Evolutionary conservation across 2,113 vertebrate genomes (phyloP).

Genomic region (Pelecanus crispus): DNA sequence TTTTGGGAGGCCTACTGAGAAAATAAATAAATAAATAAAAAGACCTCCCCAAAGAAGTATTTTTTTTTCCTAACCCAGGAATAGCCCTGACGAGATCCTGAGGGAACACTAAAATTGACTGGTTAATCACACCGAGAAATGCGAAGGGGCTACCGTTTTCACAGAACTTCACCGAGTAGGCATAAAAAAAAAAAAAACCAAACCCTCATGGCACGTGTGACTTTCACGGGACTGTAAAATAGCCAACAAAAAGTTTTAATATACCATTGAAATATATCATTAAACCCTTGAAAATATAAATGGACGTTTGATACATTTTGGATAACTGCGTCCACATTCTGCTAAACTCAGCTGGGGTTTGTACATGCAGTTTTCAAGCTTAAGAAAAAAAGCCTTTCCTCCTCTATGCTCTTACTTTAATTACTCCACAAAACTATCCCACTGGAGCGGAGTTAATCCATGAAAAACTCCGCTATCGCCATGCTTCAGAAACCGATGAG

Average conservation of each 20-base stretch:
- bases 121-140: background rate
- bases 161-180: background rate
- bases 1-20: too few species aligned
- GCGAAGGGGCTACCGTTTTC: background rate
- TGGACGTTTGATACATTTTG: background rate
- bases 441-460: background rate
- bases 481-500: background rate
- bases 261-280: background rate
- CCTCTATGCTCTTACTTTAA: too few species aligned
- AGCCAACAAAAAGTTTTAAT: background rate
- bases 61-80: background rate
- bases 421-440: background rate
- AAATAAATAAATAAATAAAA: background rate
- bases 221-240: background rate
- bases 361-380: background rate
- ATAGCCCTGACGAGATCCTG: background rate
- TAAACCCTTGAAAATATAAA: background rate
- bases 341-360: background rate
- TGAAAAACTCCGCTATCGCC: accelerated
- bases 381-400: background rate
- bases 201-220: background rate
- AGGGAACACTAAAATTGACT: background rate
- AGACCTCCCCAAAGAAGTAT: background rate
- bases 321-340: background rate
- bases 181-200: background rate